Evolutionary conservation across 1,140 invertebrate genomes (phyloP).

Genomic region (Drosophila busckii): DNA sequence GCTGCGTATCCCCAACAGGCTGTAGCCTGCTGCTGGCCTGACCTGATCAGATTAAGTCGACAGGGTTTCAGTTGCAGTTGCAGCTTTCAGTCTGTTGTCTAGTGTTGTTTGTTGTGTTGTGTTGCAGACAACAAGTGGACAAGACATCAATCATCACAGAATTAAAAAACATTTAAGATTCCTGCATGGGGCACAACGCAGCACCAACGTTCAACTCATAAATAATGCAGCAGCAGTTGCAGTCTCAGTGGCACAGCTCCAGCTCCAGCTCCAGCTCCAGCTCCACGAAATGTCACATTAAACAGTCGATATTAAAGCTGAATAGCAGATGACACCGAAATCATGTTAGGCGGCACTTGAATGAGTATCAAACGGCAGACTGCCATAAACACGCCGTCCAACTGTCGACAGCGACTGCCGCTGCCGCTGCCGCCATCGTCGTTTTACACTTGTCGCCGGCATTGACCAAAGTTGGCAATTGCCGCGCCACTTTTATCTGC

Average conservation of each 20-base stretch:
- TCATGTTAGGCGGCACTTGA: conserved; percentile 76
- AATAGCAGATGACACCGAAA: conserved; percentile 77
- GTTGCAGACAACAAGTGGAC: conserved; percentile 65
- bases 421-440: conserved; percentile 35
- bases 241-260: neutral
- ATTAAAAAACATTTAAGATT: conserved; percentile 76
- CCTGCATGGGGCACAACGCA: conserved; percentile 40
- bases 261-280: conserved; percentile 13
- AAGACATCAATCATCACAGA: conserved; percentile 77
- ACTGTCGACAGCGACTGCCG: conserved; percentile 14
- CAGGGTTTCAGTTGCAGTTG: neutral
- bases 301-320: conserved; percentile 75
- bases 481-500: conserved; percentile 73
- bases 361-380: conserved; percentile 77
- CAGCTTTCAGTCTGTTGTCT: conserved; percentile 35
- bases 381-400: conserved; percentile 70
- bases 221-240: conserved; percentile 60
- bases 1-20: conserved; percentile 52
- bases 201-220: conserved; percentile 42
- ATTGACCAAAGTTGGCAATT: conserved; percentile 76
- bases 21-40: too few relatives aligned
- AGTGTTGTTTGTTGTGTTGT: conserved; percentile 64
- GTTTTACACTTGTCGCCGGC: conserved; percentile 76
- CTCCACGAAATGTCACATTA: conserved; percentile 69
- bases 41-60: conserved; percentile 5